Percentiles rank a stretch among this genome's conserved stretches.
Conservation (phyloP, 2,797 vertebrate genomes). For the Remorina albescens region DNA sequence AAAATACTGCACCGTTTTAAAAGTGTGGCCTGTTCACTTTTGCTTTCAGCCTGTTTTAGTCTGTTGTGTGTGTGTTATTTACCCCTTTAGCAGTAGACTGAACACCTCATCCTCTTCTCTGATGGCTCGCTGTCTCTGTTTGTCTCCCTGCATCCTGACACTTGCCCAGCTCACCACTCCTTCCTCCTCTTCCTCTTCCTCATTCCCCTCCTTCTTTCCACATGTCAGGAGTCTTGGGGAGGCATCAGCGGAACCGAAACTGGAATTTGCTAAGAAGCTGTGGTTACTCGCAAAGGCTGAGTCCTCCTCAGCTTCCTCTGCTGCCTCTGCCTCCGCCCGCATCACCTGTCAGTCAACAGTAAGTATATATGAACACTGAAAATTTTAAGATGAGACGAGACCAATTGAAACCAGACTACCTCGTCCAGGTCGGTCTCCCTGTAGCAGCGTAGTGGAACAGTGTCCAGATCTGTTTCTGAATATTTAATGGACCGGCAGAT, state of each 20-base stretch:
- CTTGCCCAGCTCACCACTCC: slow-evolving; percentile 81
- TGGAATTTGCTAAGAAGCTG: slow-evolving; percentile 82
- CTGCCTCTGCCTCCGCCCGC: slow-evolving; percentile 75
- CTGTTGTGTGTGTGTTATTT: slow-evolving; percentile 43
- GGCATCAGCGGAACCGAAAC: slow-evolving; percentile 53
- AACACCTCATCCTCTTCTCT: slow-evolving; percentile 79
- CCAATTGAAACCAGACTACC: slow-evolving; percentile 67
- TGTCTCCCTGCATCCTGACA: slow-evolving; percentile 75
- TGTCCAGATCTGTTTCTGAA: slow-evolving; percentile 95
- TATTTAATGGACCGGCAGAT: slow-evolving; percentile 90
- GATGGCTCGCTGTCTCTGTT: slow-evolving; percentile 68
- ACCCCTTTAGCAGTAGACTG: slow-evolving; percentile 82
- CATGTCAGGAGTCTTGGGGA: slow-evolving; percentile 25
- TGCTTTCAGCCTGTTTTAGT: too few species aligned
- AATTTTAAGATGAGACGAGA: background rate
- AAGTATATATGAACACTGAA: background rate
- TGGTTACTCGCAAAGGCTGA: slow-evolving; percentile 91
- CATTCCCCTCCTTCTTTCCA: slow-evolving; percentile 46
- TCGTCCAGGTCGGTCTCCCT: slow-evolving; percentile 94
- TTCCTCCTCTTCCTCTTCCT: slow-evolving; percentile 62
- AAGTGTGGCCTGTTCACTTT: too few species aligned
- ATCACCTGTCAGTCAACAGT: slow-evolving; percentile 64
- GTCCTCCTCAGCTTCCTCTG: slow-evolving; percentile 83
- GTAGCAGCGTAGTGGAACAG: slow-evolving; percentile 93
- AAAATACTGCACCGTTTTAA: too few species aligned